Conservation (phyloP, 2,113 vertebrate genomes). For the Halichoeres trimaculatus region DNA sequence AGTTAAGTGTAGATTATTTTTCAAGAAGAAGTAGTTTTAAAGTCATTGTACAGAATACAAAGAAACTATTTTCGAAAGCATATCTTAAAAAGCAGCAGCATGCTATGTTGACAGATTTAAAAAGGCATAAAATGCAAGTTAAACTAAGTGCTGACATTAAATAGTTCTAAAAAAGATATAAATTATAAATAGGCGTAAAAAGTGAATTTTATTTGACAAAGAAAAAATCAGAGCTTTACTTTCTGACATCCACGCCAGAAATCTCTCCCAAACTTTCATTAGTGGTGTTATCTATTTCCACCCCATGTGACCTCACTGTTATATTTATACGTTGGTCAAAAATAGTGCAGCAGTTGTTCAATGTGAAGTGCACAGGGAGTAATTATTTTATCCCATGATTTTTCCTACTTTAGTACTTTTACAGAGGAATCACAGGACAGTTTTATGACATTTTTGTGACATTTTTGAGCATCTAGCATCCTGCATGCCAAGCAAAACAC, state of each 20-base stretch:
- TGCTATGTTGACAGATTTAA: too few species aligned
- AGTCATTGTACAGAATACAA: too few species aligned
- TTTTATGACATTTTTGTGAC: neutral
- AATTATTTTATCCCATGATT: constrained; percentile 40
- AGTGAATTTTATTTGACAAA: too few species aligned
- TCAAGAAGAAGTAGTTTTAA: too few species aligned
- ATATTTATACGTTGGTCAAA: constrained; percentile 74
- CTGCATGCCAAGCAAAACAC: too few species aligned
- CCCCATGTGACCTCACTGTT: constrained; percentile 55
- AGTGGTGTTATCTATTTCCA: constrained; percentile 46
- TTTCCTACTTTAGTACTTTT: constrained; percentile 11
- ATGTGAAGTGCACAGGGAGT: constrained; percentile 38
- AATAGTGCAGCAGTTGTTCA: constrained; percentile 77
- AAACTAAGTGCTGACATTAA: too few species aligned
- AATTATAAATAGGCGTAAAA: too few species aligned
- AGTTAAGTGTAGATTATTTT: too few species aligned
- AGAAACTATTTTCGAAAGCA: too few species aligned
- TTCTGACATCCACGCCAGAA: constrained; percentile 27
- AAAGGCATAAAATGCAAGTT: too few species aligned
- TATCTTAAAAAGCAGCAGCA: too few species aligned
- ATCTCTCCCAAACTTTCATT: constrained; percentile 23
- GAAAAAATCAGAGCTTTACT: constrained; percentile 7
- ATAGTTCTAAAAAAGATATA: too few species aligned
- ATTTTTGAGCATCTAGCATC: neutral
- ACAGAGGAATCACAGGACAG: neutral